Evolutionary conservation across 1,140 invertebrate species (phyloP), one percentile per base, ranked within the genome.

Genomic region (Conus betulinus): DNA sequence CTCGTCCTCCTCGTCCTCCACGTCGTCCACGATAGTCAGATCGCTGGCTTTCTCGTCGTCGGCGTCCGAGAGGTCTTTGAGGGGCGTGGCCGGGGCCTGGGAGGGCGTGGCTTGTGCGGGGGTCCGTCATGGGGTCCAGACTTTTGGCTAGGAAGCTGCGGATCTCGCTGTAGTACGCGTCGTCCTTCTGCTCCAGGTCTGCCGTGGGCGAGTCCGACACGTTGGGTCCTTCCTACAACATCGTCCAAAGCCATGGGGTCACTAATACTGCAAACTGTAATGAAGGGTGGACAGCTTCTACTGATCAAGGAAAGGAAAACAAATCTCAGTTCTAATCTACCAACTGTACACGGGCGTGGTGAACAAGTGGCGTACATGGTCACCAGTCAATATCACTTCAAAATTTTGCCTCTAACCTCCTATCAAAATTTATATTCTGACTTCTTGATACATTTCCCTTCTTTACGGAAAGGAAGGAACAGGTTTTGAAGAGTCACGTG

Each of bases 91-190:
- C 84, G 79, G 25, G 89, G 88, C 55, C 88, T 87, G 27, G 90
- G 90, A 17, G 90, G 87, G 67, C 91, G 84, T 7, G 87, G 52
- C 60, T 89, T 55, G 52, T 51, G 63, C 53, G 79, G 87, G 87
- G 76, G 27, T 85, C 83, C 27, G 27, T 78, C 5, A 82, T 17
- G 60, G 71, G 52, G 71, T 87, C 87, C 0, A 90, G 91, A n/a
- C 91, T 91, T 74, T 98, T 97, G 0, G 97, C 98, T 96, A 98
- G 98, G 93, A 98, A 98, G 10, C 97, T 97, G 15, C 98, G 96
- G 71, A 99, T 98, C 90, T 99, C 98, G 91, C 98, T 97, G 92
- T 98, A 98, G 91, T 97, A 97, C 0, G 98, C 98, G 89, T 98
- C 98, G 89, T 98, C 97, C 10, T 97, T 96, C 67, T 71, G 67